phyloP scores from a whole-genome alignment of 2,113 vertebrate species.

The Seriola dumerili region DNA sequence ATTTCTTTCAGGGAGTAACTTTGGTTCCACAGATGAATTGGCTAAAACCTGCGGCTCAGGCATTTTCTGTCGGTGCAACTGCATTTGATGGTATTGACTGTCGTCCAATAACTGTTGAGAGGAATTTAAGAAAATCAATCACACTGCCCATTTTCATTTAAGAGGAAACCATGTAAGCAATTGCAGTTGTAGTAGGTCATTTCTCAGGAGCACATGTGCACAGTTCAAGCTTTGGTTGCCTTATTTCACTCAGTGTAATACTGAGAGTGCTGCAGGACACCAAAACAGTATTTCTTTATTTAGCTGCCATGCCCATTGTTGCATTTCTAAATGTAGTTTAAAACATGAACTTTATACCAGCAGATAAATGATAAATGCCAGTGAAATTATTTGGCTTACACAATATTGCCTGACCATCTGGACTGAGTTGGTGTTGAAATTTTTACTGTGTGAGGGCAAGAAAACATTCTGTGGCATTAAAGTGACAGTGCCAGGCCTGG shows the following conservation, averaged over 20 bases:
- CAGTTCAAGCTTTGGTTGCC: background rate
- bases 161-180: background rate
- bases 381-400: constrained; percentile 1
- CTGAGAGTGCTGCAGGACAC: background rate
- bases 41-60: constrained; percentile 17
- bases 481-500: background rate
- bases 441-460: constrained; percentile 13
- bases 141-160: background rate
- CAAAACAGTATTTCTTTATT: constrained; percentile 19
- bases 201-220: background rate
- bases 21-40: constrained; percentile 41
- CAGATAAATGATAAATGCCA: background rate
- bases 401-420: constrained; percentile 38
- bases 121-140: constrained; percentile 30
- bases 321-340: background rate
- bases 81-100: constrained; percentile 33
- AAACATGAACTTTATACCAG: constrained; percentile 6
- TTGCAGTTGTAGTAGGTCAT: background rate
- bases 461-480: constrained; percentile 30
- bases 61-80: constrained; percentile 17
- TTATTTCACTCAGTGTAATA: background rate
- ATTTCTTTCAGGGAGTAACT: constrained; percentile 26
- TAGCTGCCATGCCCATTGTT: background rate
- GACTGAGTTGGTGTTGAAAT: constrained; percentile 14
- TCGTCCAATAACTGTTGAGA: constrained; percentile 26